These are phyloP conservation scores for Panagrolaimus sp. DNA, from an alignment of 1,140 invertebrate species.

Conservation along the genomic window DNA sequence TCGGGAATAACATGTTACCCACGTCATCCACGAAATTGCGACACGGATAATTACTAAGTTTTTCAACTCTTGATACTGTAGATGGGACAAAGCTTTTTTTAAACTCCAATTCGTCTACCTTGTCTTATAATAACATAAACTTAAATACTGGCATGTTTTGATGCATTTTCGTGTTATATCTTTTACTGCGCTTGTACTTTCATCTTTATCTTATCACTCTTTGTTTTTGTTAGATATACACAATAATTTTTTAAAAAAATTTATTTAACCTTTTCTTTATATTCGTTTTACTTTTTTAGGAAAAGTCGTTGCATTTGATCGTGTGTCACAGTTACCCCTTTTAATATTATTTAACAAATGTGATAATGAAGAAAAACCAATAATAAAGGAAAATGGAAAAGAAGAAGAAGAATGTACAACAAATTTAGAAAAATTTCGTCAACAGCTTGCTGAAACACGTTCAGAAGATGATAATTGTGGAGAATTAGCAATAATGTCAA, in stretches of 20 bases:
- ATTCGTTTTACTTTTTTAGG: constrained; percentile 13
- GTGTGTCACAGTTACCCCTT: constrained; percentile 25
- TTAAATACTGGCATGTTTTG: no score
- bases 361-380: constrained; percentile 3
- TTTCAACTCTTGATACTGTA: no score
- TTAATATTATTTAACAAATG: constrained; percentile 34
- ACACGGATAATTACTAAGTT: no score
- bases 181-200: no score
- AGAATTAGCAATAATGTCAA: constrained; percentile 9
- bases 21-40: no score
- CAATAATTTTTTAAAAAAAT: neutral
- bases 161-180: no score
- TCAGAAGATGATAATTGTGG: neutral
- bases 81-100: no score
- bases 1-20: no score
- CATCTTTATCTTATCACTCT: no score
- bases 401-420: neutral
- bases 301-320: constrained; percentile 26
- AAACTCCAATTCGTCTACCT: no score
- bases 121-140: no score
- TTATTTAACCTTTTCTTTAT: constrained; percentile 13
- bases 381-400: no score
- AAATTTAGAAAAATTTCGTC: neutral
- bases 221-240: neutral
- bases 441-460: neutral